A percentile compares a stretch with the other conserved stretches of the same genome.
phyloP scores from a whole-genome alignment of 2,888 invertebrate genomes.

The Eulithis prunata region DNA sequence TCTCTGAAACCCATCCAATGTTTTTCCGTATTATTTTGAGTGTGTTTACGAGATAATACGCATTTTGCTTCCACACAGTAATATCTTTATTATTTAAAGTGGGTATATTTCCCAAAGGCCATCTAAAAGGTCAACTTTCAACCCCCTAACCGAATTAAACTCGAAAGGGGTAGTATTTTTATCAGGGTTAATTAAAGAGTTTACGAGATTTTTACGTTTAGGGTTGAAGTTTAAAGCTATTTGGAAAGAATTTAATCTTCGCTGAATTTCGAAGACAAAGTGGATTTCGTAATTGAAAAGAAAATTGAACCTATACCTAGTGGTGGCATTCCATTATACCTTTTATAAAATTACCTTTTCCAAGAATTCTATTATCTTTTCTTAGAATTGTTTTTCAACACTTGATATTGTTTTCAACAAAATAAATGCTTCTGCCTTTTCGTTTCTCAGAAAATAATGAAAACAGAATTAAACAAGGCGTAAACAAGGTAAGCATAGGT shows the following conservation, averaged over 20 bases:
- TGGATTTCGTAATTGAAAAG: conserved; percentile 15
- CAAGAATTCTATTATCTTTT: neutral
- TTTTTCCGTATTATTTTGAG: neutral
- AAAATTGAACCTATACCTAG: conserved; percentile 10
- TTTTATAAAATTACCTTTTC: neutral
- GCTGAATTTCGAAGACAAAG: conserved; percentile 24
- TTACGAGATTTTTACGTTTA: conserved; percentile 39
- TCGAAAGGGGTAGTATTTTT: conserved; percentile 36
- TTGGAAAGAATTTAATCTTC: conserved; percentile 26
- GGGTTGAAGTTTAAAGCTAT: conserved; percentile 31
- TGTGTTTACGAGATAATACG: neutral
- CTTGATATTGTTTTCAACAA: too few species aligned
- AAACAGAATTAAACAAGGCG: too few species aligned
- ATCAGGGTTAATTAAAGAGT: conserved; percentile 41
- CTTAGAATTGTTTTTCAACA: too few species aligned
- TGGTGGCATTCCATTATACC: too few species aligned
- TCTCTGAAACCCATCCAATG: neutral
- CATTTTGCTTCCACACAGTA: neutral
- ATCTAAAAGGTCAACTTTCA: conserved; percentile 20
- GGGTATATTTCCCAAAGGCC: conserved; percentile 19
- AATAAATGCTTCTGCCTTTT: too few species aligned
- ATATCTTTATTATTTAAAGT: conserved; percentile 2
- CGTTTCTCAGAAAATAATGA: too few species aligned
- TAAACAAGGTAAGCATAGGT: too few species aligned
- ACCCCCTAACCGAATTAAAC: conserved; percentile 12